A percentile compares a stretch with the other conserved stretches of the same genome.
phyloP scores from a whole-genome alignment of 2,797 vertebrate genomes.

The Spea hammondii region DNA sequence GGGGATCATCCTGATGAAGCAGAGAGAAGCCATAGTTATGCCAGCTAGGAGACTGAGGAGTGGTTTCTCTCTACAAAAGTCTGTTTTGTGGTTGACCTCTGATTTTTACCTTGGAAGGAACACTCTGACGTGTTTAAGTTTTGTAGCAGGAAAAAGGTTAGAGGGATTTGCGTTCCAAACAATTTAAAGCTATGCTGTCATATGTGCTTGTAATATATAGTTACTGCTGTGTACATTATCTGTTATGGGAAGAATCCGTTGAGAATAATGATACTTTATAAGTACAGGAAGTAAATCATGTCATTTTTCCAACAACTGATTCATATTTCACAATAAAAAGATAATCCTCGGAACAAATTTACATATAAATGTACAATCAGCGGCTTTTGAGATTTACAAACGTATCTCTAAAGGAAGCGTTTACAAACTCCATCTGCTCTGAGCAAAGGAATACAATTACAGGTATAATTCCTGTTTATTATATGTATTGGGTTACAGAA shows the following conservation, averaged over 20 bases:
- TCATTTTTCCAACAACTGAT: not conserved
- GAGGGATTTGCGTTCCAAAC: too few relatives aligned
- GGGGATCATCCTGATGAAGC: too few relatives aligned
- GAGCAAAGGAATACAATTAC: not conserved
- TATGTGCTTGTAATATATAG: too few relatives aligned
- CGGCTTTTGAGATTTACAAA: conserved; percentile 4
- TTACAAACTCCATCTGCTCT: conserved; percentile 29
- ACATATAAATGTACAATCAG: conserved; percentile 37
- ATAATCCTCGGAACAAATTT: conserved; percentile 21
- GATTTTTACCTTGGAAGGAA: too few relatives aligned
- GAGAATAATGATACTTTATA: too few relatives aligned
- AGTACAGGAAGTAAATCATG: not conserved
- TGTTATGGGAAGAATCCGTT: not conserved
- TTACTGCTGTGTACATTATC: not conserved
- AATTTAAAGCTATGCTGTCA: too few relatives aligned
- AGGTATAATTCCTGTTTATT: conserved; percentile 2
- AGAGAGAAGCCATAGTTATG: too few relatives aligned
- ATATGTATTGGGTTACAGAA: not conserved
- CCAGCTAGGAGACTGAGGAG: too few relatives aligned
- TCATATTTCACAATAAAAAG: not conserved
- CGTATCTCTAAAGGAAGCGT: not conserved
- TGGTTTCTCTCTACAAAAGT: too few relatives aligned
- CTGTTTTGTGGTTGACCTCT: too few relatives aligned
- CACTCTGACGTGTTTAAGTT: too few relatives aligned
- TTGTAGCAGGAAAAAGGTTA: too few relatives aligned